Conservation (phyloP, 2,797 vertebrate species). For the Enteromius mattozi region DNA sequence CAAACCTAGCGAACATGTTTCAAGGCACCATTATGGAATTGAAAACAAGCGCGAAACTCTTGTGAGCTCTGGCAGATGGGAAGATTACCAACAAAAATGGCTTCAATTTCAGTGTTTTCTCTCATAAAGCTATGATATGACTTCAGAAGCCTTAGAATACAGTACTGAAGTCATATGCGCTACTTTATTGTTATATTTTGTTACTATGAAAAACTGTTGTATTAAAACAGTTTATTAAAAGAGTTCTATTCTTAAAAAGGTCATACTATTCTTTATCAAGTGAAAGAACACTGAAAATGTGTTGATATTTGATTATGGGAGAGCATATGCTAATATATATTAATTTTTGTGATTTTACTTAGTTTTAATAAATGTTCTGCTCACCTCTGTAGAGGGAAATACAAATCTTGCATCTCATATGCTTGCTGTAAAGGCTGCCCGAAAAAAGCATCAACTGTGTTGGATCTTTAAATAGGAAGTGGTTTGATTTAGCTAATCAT, state of each 20-base stretch:
- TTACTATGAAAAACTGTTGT: background rate
- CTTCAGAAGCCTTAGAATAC: slow-evolving; percentile 5
- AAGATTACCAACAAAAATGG: background rate
- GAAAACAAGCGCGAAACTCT: background rate
- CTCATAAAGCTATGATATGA: background rate
- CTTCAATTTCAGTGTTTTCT: background rate
- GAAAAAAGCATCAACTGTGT: slow-evolving; percentile 6
- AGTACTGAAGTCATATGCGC: background rate
- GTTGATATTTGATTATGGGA: background rate
- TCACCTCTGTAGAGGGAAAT: background rate
- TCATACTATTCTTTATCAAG: background rate
- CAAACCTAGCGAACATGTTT: background rate
- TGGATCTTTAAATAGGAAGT: slow-evolving; percentile 37
- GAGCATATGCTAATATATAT: background rate
- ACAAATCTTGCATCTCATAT: background rate
- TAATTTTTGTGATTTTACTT: background rate
- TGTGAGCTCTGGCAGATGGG: background rate
- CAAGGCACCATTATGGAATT: background rate
- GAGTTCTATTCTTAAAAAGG: background rate
- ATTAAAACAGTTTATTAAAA: background rate
- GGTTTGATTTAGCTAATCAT: slow-evolving; percentile 43
- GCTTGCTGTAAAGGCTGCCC: background rate
- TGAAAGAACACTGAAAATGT: background rate
- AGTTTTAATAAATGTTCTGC: background rate
- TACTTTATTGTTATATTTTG: background rate